Evolutionary conservation across 1,140 invertebrate species (phyloP).

Genomic region (Teleogryllus occipitalis): DNA sequence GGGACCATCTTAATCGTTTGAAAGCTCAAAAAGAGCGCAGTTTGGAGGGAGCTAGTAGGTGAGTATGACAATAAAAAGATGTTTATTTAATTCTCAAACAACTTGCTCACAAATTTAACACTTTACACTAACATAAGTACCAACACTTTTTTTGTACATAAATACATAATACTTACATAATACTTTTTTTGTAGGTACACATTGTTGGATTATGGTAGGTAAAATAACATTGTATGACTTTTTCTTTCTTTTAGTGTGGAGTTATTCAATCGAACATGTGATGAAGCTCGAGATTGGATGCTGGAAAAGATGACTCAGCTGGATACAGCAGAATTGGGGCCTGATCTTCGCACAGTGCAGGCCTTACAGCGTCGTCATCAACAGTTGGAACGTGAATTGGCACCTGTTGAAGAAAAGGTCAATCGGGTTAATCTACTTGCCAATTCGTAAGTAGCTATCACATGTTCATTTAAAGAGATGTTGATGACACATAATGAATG

Average conservation of each 20-base stretch:
- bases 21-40: constrained; percentile 87
- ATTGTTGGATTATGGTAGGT: too few relatives aligned
- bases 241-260: constrained; percentile 64
- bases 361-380: constrained; percentile 82
- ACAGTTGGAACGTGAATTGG: constrained; percentile 80
- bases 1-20: constrained; percentile 79
- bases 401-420: constrained; percentile 80
- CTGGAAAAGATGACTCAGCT: constrained; percentile 80
- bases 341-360: constrained; percentile 84
- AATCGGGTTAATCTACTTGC: constrained; percentile 70
- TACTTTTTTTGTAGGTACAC: too few relatives aligned
- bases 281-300: constrained; percentile 92
- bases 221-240: too few relatives aligned
- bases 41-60: constrained; percentile 80
- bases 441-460: constrained; percentile 50
- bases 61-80: constrained; percentile 23
- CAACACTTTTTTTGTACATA: too few relatives aligned
- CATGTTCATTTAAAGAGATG: background rate
- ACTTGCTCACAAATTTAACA: too few relatives aligned
- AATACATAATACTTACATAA: too few relatives aligned
- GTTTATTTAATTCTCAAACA: background rate
- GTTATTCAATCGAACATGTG: constrained; percentile 86
- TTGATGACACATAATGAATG: constrained; percentile 20
- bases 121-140: too few relatives aligned
- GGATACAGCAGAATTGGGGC: constrained; percentile 66